These are phyloP conservation scores for Lithodes maja DNA, from an alignment of 2,888 invertebrate genomes.

Conservation along the genomic window DNA sequence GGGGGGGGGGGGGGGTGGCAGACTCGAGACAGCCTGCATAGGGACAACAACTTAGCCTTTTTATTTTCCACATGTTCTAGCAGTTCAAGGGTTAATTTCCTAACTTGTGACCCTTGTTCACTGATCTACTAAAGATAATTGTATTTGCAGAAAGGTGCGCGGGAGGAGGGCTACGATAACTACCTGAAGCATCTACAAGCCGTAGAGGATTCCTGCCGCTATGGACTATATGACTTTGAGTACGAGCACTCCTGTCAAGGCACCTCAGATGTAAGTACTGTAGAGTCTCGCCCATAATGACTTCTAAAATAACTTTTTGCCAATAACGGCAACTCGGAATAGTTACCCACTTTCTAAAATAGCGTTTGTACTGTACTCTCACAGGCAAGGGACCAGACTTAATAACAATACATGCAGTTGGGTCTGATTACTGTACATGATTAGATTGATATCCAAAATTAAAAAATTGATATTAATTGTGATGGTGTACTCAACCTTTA, in stretches of 20 bases:
- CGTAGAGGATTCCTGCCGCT: conserved; percentile 97
- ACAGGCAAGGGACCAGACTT: too few relatives aligned
- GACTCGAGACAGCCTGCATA: too few relatives aligned
- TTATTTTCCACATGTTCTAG: neutral
- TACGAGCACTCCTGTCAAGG: conserved; percentile 98
- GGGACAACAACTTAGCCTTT: neutral
- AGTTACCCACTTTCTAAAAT: too few relatives aligned
- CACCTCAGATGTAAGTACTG: conserved; percentile 84
- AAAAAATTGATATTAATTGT: too few relatives aligned
- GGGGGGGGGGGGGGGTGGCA: too few relatives aligned
- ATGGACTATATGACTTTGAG: conserved; percentile 94
- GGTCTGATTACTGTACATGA: too few relatives aligned
- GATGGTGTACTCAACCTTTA: too few relatives aligned
- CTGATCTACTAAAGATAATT: neutral
- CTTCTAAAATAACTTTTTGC: too few relatives aligned
- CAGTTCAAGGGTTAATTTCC: neutral
- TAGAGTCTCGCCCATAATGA: neutral
- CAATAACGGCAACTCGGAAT: too few relatives aligned
- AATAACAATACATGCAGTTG: too few relatives aligned
- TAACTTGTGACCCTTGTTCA: neutral
- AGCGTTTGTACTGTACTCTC: too few relatives aligned
- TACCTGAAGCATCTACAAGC: conserved; percentile 95
- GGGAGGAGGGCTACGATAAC: conserved; percentile 93
- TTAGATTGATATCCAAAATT: too few relatives aligned
- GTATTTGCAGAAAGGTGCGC: conserved; percentile 74